phyloP scores from a whole-genome alignment of 2,888 invertebrate genomes.

The Cataglyphis albicans region DNA sequence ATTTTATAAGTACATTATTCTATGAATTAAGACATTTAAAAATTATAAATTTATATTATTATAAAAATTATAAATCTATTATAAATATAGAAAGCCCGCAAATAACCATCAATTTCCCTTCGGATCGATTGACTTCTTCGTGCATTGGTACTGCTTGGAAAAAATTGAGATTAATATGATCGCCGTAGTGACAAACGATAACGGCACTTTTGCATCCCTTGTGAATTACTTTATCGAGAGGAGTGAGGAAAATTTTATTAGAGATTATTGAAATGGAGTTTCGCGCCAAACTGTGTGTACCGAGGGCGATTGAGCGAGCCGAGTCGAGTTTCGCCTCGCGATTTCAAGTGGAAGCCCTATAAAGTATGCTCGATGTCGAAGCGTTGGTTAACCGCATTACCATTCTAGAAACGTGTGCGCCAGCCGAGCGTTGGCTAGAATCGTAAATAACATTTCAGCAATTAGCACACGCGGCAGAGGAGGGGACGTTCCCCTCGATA shows the following conservation, averaged over 20 bases:
- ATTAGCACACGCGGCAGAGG: slow-evolving; percentile 73
- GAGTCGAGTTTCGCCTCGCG: slow-evolving; percentile 30
- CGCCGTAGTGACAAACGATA: neutral
- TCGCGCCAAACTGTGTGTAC: slow-evolving; percentile 14
- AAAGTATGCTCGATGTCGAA: slow-evolving; percentile 67
- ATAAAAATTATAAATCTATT: neutral
- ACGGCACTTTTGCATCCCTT: neutral
- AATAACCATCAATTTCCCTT: neutral
- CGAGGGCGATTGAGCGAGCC: slow-evolving; percentile 52
- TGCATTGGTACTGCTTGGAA: neutral
- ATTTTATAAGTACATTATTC: neutral
- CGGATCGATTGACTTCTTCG: neutral
- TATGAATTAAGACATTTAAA: neutral
- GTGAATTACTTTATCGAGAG: neutral
- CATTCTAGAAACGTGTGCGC: slow-evolving; percentile 73
- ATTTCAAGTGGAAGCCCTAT: slow-evolving; percentile 63
- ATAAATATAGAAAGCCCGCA: neutral
- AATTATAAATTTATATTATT: neutral
- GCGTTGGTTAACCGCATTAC: slow-evolving; percentile 69
- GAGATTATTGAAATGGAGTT: slow-evolving; percentile 48
- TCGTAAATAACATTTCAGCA: slow-evolving; percentile 78
- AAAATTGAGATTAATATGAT: neutral
- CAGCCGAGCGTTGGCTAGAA: slow-evolving; percentile 60
- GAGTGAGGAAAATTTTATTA: slow-evolving; percentile 12
- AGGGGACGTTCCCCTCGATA: slow-evolving; percentile 61